Evolutionary conservation across 1,140 invertebrate genomes (phyloP).

Genomic region (Idris sp.): DNA sequence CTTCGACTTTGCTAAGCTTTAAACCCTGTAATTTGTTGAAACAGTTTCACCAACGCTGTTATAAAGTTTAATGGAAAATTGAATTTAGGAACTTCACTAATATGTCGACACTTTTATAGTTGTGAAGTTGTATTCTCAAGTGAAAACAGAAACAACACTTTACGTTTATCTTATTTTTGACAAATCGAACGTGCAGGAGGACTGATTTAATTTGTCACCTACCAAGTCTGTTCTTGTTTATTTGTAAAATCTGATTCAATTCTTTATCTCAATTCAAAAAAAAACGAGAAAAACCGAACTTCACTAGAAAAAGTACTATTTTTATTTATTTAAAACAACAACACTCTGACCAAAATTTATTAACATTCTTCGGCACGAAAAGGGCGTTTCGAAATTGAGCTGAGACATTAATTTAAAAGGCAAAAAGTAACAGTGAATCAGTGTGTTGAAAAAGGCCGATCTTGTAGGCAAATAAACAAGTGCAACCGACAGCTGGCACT

Average conservation of each 20-base stretch:
- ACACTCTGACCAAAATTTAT: too few relatives aligned
- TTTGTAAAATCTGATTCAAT: constrained; percentile 28
- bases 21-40: constrained; percentile 55
- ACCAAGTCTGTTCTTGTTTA: constrained; percentile 11
- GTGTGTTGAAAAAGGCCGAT: constrained; percentile 3
- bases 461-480: constrained; percentile 32
- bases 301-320: too few relatives aligned
- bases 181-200: constrained; percentile 34
- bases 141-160: constrained; percentile 45
- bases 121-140: constrained; percentile 46
- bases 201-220: constrained; percentile 48
- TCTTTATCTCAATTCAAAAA: too few relatives aligned
- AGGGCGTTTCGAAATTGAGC: too few relatives aligned
- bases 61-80: constrained; percentile 56
- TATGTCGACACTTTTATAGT: constrained; percentile 57
- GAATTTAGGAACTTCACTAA: constrained; percentile 58
- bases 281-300: too few relatives aligned
- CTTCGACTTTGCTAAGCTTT: constrained; percentile 37
- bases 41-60: constrained; percentile 58
- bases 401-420: too few relatives aligned
- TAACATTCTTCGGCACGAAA: too few relatives aligned
- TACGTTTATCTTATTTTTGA: constrained; percentile 55
- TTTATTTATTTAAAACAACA: too few relatives aligned
- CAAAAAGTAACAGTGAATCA: too few relatives aligned
- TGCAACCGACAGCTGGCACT: constrained; percentile 53